Base-by-base conservation (phyloP, 35 echinoderm and acorn worm species). In the Apostichopus parvimensis region DNA sequence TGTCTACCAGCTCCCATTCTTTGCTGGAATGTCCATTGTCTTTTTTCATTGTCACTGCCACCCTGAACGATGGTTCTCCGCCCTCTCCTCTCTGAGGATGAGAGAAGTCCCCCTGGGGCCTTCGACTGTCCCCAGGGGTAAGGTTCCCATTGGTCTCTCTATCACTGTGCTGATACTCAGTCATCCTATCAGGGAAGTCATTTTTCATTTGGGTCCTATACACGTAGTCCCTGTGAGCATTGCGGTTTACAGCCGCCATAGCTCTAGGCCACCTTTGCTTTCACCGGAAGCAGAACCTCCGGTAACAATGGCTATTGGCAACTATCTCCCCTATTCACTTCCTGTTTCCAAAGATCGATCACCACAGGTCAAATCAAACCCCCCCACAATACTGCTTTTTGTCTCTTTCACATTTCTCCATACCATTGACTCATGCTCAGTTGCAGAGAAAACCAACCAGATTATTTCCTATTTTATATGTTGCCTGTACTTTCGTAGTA, bases 31-130 rank as follows among this genome's bases (percentile, higher is more conserved):
- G 21, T 5, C 76, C 89, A 91, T 78, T 78, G 73, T 91, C 89
- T 66, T 91, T 91, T 66, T 91, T 91, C 89, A 91, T 26, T 10
- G 89, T 91, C 24, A 91, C 89, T n/a, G 89, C 89, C 5, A 91
- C 89, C 26, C 89, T 12, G 59, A 91, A 91, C 12, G 89, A 91
- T 5, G 73, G 45, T 59, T 91, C 72, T n/a, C 77, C 53, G 9
- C 15, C 45, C 13, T 77, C 77, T 4, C 5, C 28, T 66, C 89
- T 77, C 89, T 15, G 28, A 17, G 9, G 72, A 7, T 34, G 21
- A n/a, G 13, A 23, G 18, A 13, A 9, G 11, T 28, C 71, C 11
- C 5, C 62, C 24, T 91, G 55, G 13, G 34, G 53, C 52, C 54
- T 53, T 9, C 7, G 71, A 21, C 56, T 73, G 14, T 55, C 89